Percentiles rank a stretch among this genome's conserved stretches.
Conservation (phyloP, 2,113 vertebrate genomes). For the Danio rerio region DNA sequence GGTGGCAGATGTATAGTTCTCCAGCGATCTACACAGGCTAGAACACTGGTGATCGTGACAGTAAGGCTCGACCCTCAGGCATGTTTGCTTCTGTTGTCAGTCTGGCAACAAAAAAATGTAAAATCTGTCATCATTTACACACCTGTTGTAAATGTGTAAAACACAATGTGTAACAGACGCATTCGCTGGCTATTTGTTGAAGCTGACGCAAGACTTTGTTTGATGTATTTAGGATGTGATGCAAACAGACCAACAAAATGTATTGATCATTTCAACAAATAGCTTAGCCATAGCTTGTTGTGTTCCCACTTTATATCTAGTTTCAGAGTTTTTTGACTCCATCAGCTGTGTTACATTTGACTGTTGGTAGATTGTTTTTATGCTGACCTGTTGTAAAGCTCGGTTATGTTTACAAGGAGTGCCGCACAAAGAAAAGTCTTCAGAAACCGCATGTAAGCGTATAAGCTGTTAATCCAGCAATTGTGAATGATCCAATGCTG, state of each 20-base stretch:
- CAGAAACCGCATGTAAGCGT: conserved; percentile 5
- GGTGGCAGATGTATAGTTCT: too few species aligned
- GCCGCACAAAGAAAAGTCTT: conserved; percentile 10
- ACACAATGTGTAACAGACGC: too few species aligned
- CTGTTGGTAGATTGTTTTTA: not conserved
- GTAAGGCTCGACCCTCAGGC: too few species aligned
- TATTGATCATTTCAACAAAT: not conserved
- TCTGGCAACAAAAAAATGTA: too few species aligned
- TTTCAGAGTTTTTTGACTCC: not conserved
- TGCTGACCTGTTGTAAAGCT: conserved; percentile 1
- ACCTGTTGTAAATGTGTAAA: too few species aligned
- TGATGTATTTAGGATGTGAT: too few species aligned
- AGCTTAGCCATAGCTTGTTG: not conserved
- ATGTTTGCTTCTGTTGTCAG: too few species aligned
- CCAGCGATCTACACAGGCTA: too few species aligned
- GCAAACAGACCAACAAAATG: too few species aligned
- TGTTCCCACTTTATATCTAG: not conserved
- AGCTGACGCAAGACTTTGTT: not conserved
- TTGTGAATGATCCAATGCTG: conserved; percentile 25
- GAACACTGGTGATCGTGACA: too few species aligned
- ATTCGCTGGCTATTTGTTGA: not conserved
- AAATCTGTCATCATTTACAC: not conserved
- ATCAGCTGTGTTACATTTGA: not conserved
- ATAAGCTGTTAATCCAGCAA: conserved; percentile 9
- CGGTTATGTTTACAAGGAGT: conserved; percentile 22